phyloP scores from a whole-genome alignment of 1,140 invertebrate genomes.

The Megathymus violae region DNA sequence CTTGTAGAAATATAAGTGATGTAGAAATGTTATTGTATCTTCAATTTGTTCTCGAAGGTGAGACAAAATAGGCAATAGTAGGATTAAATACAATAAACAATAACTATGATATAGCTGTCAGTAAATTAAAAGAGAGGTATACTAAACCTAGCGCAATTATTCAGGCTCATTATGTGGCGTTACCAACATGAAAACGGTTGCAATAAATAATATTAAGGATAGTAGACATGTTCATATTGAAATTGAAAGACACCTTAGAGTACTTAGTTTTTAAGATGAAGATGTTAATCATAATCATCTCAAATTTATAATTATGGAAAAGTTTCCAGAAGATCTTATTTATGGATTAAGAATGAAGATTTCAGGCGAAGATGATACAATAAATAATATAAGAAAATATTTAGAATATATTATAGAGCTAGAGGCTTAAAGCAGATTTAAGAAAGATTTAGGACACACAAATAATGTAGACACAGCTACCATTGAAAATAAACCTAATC shows the following conservation, averaged over 20 bases:
- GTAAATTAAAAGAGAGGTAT: slow-evolving; percentile 25
- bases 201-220: slow-evolving; percentile 11
- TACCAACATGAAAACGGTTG: slow-evolving; percentile 24
- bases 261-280: slow-evolving; percentile 32
- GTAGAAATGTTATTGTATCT: slow-evolving; percentile 36
- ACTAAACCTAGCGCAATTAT: slow-evolving; percentile 29
- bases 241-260: slow-evolving; percentile 35
- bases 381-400: slow-evolving; percentile 19
- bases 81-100: slow-evolving; percentile 25
- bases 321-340: slow-evolving; percentile 24
- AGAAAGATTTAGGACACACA: neutral
- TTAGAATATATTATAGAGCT: slow-evolving; percentile 18
- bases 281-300: slow-evolving; percentile 37
- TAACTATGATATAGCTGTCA: slow-evolving; percentile 31
- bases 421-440: slow-evolving; percentile 13
- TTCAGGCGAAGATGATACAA: slow-evolving; percentile 1
- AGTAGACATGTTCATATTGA: slow-evolving; percentile 24
- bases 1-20: slow-evolving; percentile 30
- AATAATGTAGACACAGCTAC: neutral
- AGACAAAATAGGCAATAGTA: slow-evolving; percentile 12
- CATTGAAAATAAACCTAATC: neutral
- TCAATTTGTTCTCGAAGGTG: slow-evolving; percentile 27
- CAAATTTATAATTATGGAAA: slow-evolving; percentile 29
- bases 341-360: slow-evolving; percentile 28
- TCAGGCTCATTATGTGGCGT: slow-evolving; percentile 33